Evolutionary conservation across 2,113 vertebrate genomes (phyloP), one percentile per base, ranked within the genome.

Genomic region (Oryzias melastigma): DNA sequence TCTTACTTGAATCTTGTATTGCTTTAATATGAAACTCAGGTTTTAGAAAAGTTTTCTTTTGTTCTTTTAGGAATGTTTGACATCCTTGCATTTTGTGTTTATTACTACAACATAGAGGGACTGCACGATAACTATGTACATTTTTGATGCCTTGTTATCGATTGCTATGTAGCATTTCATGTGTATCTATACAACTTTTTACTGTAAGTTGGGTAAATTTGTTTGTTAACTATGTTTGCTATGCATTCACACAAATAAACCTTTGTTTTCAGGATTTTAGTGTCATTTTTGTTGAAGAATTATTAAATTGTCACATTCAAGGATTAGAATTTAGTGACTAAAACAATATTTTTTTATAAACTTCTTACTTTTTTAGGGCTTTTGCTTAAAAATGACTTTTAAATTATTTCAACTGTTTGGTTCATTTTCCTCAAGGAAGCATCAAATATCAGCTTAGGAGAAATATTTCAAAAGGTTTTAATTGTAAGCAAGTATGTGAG

Each of bases 11-110:
- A 84, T 53, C 77, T 35, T 58, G 40, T 85, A 62, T 81, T 74
- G 86, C 87, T 88, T 87, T 87, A 83, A 85, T 69, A 80, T 87
- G 57, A 83, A 80, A 75, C 88, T 89, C 88, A 88, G 86, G 88
- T 89, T 87, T 73, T 84, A 79, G 78, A 78, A 40, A 60, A 40
- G 40, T 35, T 75, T 73, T 56, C 64, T 82, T 77, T 19, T 74
- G 75, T 25, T 77, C 75, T 29, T 60, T 80, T 59, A 60, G 57
- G 20, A 19, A 63, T 69, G 54, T 78, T 77, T 80, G 60, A 68
- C 77, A 71, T 70, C 61, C 35, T 66, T 73, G 62, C 62, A 63
- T 63, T 51, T 71, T 78, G 59, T 77, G 47, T 75, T 77, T 53
- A 62, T 78, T 62, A 29, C 66, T 46, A 40, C 52, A 56, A 60